Percentiles rank a stretch among this genome's conserved stretches.
Evolutionary conservation across 37 sponge, comb jelly and placozoan species (phyloP).

Genomic region (Eunapius fragilis): DNA sequence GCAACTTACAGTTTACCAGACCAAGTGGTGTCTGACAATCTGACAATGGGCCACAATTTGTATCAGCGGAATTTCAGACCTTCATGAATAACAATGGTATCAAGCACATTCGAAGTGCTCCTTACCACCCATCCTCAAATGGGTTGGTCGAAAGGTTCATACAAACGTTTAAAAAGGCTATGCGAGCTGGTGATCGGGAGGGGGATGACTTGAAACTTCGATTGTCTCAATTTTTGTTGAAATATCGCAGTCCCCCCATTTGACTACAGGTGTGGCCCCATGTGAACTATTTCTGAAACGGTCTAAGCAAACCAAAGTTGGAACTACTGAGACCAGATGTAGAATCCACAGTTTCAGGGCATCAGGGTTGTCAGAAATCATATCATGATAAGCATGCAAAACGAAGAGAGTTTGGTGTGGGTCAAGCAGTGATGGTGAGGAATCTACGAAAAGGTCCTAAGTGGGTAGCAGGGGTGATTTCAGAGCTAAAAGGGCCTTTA

Average conservation of each 20-base stretch:
- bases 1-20: conserved; percentile 43
- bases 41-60: conserved; percentile 67
- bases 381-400: conserved; percentile 1
- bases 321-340: conserved; percentile 10
- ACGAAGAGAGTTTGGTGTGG: conserved; percentile 2
- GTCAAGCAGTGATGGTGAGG: background rate
- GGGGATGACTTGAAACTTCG: conserved; percentile 1
- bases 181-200: conserved; percentile 4
- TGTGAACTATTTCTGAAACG: conserved; percentile 8
- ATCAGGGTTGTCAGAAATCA: conserved; percentile 12
- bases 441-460: conserved; percentile 1
- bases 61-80: conserved; percentile 19
- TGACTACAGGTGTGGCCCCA: conserved; percentile 26
- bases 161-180: conserved; percentile 36
- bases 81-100: conserved; percentile 35
- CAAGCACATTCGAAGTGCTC: conserved; percentile 41
- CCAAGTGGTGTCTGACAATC: conserved; percentile 39
- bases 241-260: conserved; percentile 36
- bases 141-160: conserved; percentile 52
- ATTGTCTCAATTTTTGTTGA: conserved; percentile 6
- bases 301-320: conserved; percentile 3
- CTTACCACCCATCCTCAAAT: conserved; percentile 49
- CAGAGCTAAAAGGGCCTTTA: conserved; percentile 12
- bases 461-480: background rate
- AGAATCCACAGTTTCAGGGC: background rate